Conservation (phyloP, 1,140 invertebrate genomes). For the Aphidius gifuensis region DNA sequence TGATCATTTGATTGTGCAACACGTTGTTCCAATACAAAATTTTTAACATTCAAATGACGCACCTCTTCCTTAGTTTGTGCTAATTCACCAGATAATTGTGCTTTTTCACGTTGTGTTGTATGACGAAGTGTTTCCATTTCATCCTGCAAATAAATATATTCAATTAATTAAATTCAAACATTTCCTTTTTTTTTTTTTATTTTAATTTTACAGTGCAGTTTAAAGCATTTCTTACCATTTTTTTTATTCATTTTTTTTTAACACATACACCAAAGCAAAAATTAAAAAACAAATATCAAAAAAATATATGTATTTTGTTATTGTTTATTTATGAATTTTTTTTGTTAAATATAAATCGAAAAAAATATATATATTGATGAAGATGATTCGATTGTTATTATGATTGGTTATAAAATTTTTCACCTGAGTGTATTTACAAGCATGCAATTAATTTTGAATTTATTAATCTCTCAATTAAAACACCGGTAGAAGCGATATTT, state of each 20-base stretch:
- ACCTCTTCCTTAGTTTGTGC: conserved; percentile 64
- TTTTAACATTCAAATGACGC: conserved; percentile 63
- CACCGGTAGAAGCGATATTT: neutral
- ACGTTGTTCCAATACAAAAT: conserved; percentile 63
- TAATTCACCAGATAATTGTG: conserved; percentile 58
- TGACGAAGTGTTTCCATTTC: conserved; percentile 67
- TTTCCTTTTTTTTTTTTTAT: neutral
- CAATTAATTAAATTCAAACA: conserved; percentile 2
- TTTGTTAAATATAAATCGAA: too few relatives aligned
- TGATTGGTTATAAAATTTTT: too few relatives aligned
- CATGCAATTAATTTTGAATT: too few relatives aligned
- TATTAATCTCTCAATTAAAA: too few relatives aligned
- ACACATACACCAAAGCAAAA: neutral
- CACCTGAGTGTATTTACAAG: too few relatives aligned
- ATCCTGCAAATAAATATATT: conserved; percentile 56
- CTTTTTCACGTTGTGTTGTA: conserved; percentile 61
- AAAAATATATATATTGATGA: too few relatives aligned
- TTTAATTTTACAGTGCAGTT: neutral
- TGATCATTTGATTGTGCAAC: conserved; percentile 54
- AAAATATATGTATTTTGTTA: too few relatives aligned
- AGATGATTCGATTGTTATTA: too few relatives aligned
- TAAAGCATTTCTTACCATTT: conserved; percentile 3
- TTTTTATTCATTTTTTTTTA: too few relatives aligned
- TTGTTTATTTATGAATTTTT: too few relatives aligned
- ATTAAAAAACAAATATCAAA: too few relatives aligned